Percentiles rank a stretch among this genome's conserved stretches.
These are phyloP conservation scores for Melanotaenia trifasciata DNA, from an alignment of 2,797 vertebrate genomes.

Conservation along the genomic window DNA sequence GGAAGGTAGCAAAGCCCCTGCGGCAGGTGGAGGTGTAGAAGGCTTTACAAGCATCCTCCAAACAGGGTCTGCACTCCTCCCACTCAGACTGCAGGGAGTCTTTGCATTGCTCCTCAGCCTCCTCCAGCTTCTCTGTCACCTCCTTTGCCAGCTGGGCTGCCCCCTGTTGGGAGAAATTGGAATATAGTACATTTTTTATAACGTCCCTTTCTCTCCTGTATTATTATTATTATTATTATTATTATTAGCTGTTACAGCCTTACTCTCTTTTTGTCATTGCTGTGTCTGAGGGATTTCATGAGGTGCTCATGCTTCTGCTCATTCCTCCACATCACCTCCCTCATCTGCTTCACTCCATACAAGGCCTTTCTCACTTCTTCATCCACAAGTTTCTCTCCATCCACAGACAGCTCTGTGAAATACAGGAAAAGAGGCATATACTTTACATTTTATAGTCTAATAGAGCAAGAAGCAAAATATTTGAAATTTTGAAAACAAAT, in stretches of 20 bases:
- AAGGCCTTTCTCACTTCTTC: slow-evolving; percentile 89
- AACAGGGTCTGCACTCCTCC: slow-evolving; percentile 89
- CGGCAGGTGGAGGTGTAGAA: slow-evolving; percentile 88
- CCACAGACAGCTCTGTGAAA: slow-evolving; percentile 84
- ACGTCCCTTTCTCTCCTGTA: not conserved
- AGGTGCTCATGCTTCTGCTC: slow-evolving; percentile 89
- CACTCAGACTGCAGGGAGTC: slow-evolving; percentile 84
- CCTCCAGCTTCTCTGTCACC: slow-evolving; percentile 87
- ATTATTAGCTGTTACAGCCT: not conserved
- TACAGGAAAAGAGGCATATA: not conserved
- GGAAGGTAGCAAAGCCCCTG: slow-evolving; percentile 81
- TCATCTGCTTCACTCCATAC: slow-evolving; percentile 91
- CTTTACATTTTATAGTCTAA: slow-evolving; percentile 4
- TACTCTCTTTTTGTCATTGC: slow-evolving; percentile 90
- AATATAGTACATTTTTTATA: not conserved
- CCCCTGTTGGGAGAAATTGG: slow-evolving; percentile 78
- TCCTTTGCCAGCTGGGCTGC: slow-evolving; percentile 86
- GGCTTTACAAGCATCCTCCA: slow-evolving; percentile 88
- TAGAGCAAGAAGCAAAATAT: not conserved
- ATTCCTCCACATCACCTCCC: slow-evolving; percentile 90
- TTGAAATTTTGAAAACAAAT: not conserved
- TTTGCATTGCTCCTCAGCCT: slow-evolving; percentile 89
- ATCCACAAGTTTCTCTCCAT: slow-evolving; percentile 85
- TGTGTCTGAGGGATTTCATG: slow-evolving; percentile 89
- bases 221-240: not conserved